Evolutionary conservation across 2,888 invertebrate genomes (phyloP), one percentile per base, ranked within the genome.

Genomic region (Pollenia amentaria): DNA sequence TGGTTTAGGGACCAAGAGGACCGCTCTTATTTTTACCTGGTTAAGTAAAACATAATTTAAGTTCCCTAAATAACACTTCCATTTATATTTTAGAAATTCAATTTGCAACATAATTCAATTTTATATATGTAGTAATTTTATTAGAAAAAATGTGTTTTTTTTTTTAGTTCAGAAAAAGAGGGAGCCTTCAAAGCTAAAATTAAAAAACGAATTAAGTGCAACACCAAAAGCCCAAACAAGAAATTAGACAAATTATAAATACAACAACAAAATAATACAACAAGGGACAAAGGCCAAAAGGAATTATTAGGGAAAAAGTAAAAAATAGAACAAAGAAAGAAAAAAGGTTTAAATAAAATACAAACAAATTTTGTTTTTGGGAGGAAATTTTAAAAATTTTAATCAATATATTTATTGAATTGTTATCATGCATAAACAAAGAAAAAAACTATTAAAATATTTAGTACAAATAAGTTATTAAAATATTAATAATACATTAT

Each of bases 351-450:
- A 64, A 69, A 80, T 46, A 73, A 77, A 84, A 84, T 78, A 79
- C 65, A 84, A 57, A 77, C 55, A 70, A 70, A 73, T 29, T 67
- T 84, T 67, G 29, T 18, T 72, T 64, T 53, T 42, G 16, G 29
- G 51, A 14, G 70, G 40, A 29, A 69, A n/a, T 48, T 67, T 57
- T 42, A 18, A 14, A 72, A 46, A 21, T 44, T 44, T 46, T 14
- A 70, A 8, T 44, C 1, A 60, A 67, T 29, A 60, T 60, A 16
- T 84, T 84, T 79, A 84, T 79, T 84, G 46, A 78, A 62, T 53
- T n/a, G 76, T 62, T 53, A 60, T 67, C 84, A 84, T 84, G 84
- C 84, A 84, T 46, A 72, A 62, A 10, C 57, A 53, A 51, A 38
- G 40, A 64, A n/a, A 69, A n/a, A 62, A 62, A 70, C 1, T 67